These are phyloP conservation scores for Paratrypauchen microcephalus DNA, from an alignment of 2,797 vertebrate genomes.

Conservation along the genomic window DNA sequence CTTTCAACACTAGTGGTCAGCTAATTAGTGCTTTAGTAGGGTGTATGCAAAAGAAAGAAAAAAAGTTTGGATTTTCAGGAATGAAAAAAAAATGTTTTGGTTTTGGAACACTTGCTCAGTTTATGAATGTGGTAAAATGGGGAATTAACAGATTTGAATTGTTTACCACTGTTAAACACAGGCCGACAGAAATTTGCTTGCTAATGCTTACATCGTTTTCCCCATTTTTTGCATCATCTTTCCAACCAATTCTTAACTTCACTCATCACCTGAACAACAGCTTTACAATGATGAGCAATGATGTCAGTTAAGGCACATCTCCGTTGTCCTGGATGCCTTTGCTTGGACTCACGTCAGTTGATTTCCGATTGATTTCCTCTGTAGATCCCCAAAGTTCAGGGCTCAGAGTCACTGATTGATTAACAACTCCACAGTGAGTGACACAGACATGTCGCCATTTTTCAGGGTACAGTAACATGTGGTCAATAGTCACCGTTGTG, in stretches of 20 bases:
- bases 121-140: not conserved
- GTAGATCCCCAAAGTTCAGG: conserved; percentile 65
- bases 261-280: not conserved
- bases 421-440: conserved; percentile 47
- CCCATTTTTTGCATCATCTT: not conserved
- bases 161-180: not conserved
- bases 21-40: not conserved
- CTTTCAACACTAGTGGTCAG: not conserved
- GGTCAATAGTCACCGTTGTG: conserved; percentile 64
- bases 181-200: too few species aligned
- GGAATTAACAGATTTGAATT: not conserved
- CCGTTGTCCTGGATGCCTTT: conserved; percentile 14
- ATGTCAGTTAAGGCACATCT: not conserved
- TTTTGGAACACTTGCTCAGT: not conserved
- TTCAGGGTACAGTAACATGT: conserved; percentile 58
- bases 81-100: not conserved
- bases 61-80: not conserved
- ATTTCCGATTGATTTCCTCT: conserved; percentile 55
- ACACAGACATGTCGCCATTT: conserved; percentile 43
- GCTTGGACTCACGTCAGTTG: conserved; percentile 29
- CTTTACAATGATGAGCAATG: not conserved
- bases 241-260: not conserved
- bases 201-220: not conserved
- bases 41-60: not conserved
- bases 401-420: conserved; percentile 68